Evolutionary conservation across 2,888 invertebrate species (phyloP).

Genomic region (Tethea ocularis): DNA sequence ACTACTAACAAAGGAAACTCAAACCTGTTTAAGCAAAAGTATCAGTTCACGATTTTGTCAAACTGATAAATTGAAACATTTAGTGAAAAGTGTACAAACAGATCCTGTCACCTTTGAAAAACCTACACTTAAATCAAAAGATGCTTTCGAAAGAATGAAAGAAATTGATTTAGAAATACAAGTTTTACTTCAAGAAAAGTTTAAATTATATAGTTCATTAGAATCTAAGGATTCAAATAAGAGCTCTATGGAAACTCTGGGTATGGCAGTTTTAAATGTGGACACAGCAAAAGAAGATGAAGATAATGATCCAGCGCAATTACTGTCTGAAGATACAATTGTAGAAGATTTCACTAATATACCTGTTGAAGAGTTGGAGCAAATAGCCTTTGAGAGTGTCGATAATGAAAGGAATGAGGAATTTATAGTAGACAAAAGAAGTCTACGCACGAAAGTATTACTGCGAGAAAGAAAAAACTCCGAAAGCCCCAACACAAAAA

Average conservation of each 20-base stretch:
- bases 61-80: slow-evolving; percentile 49
- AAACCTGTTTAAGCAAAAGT: slow-evolving; percentile 46
- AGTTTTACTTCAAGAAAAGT: slow-evolving; percentile 82
- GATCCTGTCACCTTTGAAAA: slow-evolving; percentile 41
- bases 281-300: slow-evolving; percentile 25
- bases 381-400: slow-evolving; percentile 66
- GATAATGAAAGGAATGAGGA: slow-evolving; percentile 34
- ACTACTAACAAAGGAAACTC: slow-evolving; percentile 51
- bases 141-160: slow-evolving; percentile 82
- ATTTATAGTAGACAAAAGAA: slow-evolving; percentile 36
- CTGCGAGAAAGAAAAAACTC: slow-evolving; percentile 44
- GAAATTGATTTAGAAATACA: slow-evolving; percentile 85
- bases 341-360: slow-evolving; percentile 68
- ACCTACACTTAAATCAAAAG: slow-evolving; percentile 42
- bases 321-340: slow-evolving; percentile 57
- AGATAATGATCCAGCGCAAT: slow-evolving; percentile 31
- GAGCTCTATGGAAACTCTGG: slow-evolving; percentile 60
- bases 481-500: slow-evolving; percentile 52
- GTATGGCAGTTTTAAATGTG: slow-evolving; percentile 74
- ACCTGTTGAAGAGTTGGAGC: slow-evolving; percentile 71
- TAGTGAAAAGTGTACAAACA: slow-evolving; percentile 57
- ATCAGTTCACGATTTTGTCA: slow-evolving; percentile 47
- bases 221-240: slow-evolving; percentile 60
- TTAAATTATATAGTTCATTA: slow-evolving; percentile 80
- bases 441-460: slow-evolving; percentile 42